Percentiles rank a stretch among this genome's conserved stretches.
These are phyloP conservation scores for Papilio machaon DNA, from an alignment of 1,140 invertebrate species.

Conservation along the genomic window DNA sequence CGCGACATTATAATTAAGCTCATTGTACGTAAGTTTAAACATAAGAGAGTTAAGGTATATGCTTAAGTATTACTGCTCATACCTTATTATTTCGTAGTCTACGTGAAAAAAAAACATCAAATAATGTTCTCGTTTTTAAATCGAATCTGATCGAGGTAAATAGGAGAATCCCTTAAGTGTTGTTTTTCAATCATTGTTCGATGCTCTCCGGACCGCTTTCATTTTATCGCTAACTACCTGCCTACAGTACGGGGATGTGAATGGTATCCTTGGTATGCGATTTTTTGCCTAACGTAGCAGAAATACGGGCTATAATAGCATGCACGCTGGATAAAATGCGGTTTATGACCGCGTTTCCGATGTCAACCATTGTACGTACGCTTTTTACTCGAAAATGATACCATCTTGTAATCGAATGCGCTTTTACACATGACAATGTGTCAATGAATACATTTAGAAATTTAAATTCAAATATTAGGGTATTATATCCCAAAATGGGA, in stretches of 20 bases:
- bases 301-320: slow-evolving; percentile 33
- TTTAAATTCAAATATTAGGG: slow-evolving; percentile 8
- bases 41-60: too few relatives aligned
- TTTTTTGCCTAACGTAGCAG: slow-evolving; percentile 23
- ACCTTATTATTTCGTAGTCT: neutral
- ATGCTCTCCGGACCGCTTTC: slow-evolving; percentile 1
- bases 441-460: neutral
- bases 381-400: slow-evolving; percentile 31
- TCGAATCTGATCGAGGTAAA: neutral
- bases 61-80: neutral
- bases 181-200: slow-evolving; percentile 33
- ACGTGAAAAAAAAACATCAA: neutral
- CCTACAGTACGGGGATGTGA: neutral
- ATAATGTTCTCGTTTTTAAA: neutral
- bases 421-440: slow-evolving; percentile 23
- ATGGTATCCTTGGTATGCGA: slow-evolving; percentile 15
- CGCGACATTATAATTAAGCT: too few relatives aligned
- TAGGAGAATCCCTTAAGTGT: slow-evolving; percentile 14
- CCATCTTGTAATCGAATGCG: slow-evolving; percentile 23
- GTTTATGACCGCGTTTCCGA: slow-evolving; percentile 31
- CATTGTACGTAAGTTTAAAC: too few relatives aligned
- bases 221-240: slow-evolving; percentile 25
- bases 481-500: neutral
- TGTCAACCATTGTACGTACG: slow-evolving; percentile 10
- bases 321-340: slow-evolving; percentile 8